Evolutionary conservation across 2,113 vertebrate genomes (phyloP).

Genomic region (Camelus dromedarius): DNA sequence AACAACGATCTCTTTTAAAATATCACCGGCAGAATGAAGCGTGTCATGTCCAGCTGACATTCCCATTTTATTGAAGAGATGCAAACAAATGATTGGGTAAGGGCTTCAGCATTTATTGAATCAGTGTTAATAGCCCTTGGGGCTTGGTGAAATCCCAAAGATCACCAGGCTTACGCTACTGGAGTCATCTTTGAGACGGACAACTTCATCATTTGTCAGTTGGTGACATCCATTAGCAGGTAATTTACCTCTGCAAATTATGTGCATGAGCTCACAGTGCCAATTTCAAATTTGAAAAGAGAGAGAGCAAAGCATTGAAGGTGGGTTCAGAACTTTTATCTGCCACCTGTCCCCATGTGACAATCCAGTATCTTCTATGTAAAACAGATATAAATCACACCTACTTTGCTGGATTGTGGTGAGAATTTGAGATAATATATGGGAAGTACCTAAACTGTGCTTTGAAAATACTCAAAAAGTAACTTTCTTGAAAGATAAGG

Average conservation of each 20-base stretch:
- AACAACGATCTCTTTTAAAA: constrained; percentile 71
- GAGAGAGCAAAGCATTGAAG: background rate
- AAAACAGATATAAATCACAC: background rate
- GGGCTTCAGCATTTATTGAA: constrained; percentile 57
- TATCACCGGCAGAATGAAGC: constrained; percentile 64
- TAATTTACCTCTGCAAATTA: constrained; percentile 18
- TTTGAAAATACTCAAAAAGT: constrained; percentile 5
- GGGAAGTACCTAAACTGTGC: background rate
- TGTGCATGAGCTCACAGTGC: background rate
- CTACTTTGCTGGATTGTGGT: background rate
- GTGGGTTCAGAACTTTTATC: background rate
- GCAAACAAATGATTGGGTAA: constrained; percentile 58
- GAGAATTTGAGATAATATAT: background rate
- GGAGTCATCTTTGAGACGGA: constrained; percentile 24
- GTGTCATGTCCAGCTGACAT: constrained; percentile 69
- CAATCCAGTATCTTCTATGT: background rate
- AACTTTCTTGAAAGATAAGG: background rate
- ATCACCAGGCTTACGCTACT: constrained; percentile 49
- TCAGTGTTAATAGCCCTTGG: constrained; percentile 62
- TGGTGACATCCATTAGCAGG: background rate
- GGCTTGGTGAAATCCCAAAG: constrained; percentile 59
- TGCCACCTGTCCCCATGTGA: background rate
- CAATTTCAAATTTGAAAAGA: background rate
- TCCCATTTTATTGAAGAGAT: constrained; percentile 72
- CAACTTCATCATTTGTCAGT: background rate